Evolutionary conservation across 2,888 invertebrate genomes (phyloP), one percentile per base, ranked within the genome.

Genomic region (Dolichopus griseipennis): DNA sequence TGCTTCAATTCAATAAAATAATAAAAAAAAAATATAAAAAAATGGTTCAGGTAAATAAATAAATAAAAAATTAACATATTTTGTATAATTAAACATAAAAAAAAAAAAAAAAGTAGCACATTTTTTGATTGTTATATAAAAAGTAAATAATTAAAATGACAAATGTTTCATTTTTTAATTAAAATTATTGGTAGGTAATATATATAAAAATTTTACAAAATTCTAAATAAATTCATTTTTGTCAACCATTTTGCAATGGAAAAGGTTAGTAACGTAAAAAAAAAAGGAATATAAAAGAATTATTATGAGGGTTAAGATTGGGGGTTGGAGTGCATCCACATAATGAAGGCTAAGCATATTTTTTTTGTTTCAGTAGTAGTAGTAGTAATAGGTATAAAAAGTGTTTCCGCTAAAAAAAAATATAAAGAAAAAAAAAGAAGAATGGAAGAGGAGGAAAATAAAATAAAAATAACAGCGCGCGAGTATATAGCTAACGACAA

Each of bases 11-110:
- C 52, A 18, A 52, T 52, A 12, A n/a, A n/a, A n/a, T n/a, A n/a
- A n/a, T n/a, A n/a, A n/a, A n/a, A n/a, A n/a, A n/a, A n/a, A n/a
- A n/a, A n/a, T n/a, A n/a, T n/a, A 52, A 52, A 52, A 41, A 41
- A 52, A 52, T 52, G 52, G 52, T 52, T 52, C 52, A 52, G 52
- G 52, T 52, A 52, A 52, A 52, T 52, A 52, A 52, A 52, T 37
- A 37, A 7, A 37, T 37, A 37, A 10, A 37, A 10, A 10, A 37
- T 37, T 10, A 10, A 37, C 37, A 37, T 12, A 12, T 37, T 37
- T 10, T 37, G 37, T 37, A 37, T 37, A n/a, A n/a, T 37, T 37
- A 37, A 12, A 10, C 12, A 37, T 7, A 4, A 37, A 37, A 37
- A 37, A 37, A 10, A 37, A 37, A 4, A 37, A 37, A 37, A 37